phyloP scores from a whole-genome alignment of 2,797 vertebrate genomes.

The Melanotaenia boesemani region DNA sequence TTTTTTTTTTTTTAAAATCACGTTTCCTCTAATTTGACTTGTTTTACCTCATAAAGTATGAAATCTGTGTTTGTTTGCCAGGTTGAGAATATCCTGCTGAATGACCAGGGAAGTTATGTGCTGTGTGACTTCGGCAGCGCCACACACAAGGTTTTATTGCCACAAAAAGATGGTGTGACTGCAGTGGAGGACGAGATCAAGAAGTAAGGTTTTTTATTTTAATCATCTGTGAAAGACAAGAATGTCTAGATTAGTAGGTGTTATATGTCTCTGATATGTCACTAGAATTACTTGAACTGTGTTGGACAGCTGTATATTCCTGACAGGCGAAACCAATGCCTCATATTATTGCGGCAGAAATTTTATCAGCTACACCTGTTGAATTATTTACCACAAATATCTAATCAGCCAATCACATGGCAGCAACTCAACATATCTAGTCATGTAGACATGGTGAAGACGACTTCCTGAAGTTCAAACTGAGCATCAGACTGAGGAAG shows the following conservation, averaged over 20 bases:
- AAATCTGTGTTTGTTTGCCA: conserved; percentile 55
- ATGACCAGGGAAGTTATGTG: conserved; percentile 94
- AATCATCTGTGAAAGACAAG: not conserved
- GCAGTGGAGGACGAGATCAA: conserved; percentile 98
- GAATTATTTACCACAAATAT: no score
- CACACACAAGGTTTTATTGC: conserved; percentile 93
- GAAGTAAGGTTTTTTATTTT: conserved; percentile 90
- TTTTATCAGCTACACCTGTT: no score
- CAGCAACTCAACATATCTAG: no score
- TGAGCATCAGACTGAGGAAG: no score
- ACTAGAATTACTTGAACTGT: not conserved
- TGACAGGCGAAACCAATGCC: no score
- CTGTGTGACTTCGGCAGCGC: conserved; percentile 98
- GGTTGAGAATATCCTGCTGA: conserved; percentile 98
- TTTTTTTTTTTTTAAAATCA: no score
- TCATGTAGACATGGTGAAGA: no score
- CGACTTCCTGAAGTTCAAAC: no score
- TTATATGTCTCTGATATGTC: not conserved
- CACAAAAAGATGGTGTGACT: conserved; percentile 94
- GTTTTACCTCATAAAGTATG: not conserved
- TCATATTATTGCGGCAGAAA: no score
- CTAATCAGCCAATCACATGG: no score
- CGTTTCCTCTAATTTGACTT: no score
- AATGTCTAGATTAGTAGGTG: not conserved
- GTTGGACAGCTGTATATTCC: not conserved